These are phyloP conservation scores for Drosophila affinis DNA, from an alignment of 2,888 invertebrate genomes.

Conservation along the genomic window DNA sequence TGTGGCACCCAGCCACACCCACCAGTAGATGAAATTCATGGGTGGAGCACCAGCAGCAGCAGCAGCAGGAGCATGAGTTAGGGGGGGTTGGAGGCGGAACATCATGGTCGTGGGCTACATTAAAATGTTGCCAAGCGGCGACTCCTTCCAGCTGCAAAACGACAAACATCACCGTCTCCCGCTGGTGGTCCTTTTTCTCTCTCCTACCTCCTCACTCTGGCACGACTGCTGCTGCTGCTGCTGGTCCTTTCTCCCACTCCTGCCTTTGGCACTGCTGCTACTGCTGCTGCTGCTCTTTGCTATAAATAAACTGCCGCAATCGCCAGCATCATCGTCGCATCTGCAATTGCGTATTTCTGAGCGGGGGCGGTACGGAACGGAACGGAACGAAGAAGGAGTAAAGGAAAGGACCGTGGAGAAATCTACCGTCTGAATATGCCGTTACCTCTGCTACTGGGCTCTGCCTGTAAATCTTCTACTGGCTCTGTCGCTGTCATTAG, in stretches of 20 bases:
- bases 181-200: not conserved
- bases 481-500: not conserved
- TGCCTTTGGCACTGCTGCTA: conserved; percentile 6
- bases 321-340: conserved; percentile 75
- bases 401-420: conserved; percentile 14
- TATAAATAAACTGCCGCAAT: conserved; percentile 77
- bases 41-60: too few species aligned
- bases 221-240: not conserved
- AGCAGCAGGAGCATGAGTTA: conserved; percentile 3
- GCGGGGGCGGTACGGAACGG: conserved; percentile 13
- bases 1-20: conserved; percentile 40
- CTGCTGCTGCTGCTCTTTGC: conserved; percentile 31
- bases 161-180: conserved; percentile 24
- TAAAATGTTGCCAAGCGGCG: conserved; percentile 66
- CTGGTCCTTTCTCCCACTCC: not conserved
- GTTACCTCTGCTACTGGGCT: conserved; percentile 47
- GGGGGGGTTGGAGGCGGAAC: conserved; percentile 32
- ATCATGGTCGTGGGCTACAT: conserved; percentile 61
- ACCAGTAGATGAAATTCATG: conserved; percentile 61
- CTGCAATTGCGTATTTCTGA: conserved; percentile 74
- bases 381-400: conserved; percentile 5
- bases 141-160: not conserved
- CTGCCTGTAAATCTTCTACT: not conserved
- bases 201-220: not conserved
- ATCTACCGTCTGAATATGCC: conserved; percentile 30